These are phyloP conservation scores for Phengaris alcon DNA, from an alignment of 2,888 invertebrate species.

Conservation along the genomic window DNA sequence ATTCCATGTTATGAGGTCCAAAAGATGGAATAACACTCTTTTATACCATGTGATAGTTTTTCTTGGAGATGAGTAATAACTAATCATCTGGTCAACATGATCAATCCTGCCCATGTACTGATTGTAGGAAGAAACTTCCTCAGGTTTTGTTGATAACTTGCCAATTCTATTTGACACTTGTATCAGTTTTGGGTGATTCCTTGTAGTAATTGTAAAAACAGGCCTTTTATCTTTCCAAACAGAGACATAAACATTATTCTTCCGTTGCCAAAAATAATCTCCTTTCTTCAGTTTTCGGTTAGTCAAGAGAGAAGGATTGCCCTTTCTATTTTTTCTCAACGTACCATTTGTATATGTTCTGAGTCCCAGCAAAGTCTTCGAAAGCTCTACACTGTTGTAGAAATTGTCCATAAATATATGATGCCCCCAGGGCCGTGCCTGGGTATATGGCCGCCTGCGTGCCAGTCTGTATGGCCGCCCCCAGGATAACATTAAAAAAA, in stretches of 20 bases:
- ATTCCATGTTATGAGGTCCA: slow-evolving; percentile 32
- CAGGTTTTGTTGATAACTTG: slow-evolving; percentile 16
- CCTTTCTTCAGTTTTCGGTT: slow-evolving; percentile 39
- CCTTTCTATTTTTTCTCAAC: too few relatives aligned
- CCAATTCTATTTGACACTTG: slow-evolving; percentile 34
- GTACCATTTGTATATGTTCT: too few relatives aligned
- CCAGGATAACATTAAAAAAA: too few relatives aligned
- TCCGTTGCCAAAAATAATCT: slow-evolving; percentile 37
- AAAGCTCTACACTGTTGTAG: too few relatives aligned
- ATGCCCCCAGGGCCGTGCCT: too few relatives aligned
- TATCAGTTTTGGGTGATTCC: slow-evolving; percentile 33
- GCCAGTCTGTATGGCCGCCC: too few relatives aligned
- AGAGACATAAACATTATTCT: slow-evolving; percentile 37
- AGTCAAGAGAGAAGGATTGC: too few relatives aligned
- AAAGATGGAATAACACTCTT: slow-evolving; percentile 32
- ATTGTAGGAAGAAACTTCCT: slow-evolving; percentile 24
- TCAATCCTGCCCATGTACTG: slow-evolving; percentile 31
- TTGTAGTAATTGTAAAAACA: slow-evolving; percentile 37
- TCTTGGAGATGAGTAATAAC: slow-evolving; percentile 32
- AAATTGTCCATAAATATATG: too few relatives aligned
- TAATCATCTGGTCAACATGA: slow-evolving; percentile 31
- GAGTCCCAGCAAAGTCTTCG: too few relatives aligned
- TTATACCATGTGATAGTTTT: slow-evolving; percentile 33
- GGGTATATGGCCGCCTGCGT: too few relatives aligned
- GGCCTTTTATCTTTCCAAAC: slow-evolving; percentile 38